Conservation (phyloP, 2,797 vertebrate genomes). For the Oreochromis mossambicus region DNA sequence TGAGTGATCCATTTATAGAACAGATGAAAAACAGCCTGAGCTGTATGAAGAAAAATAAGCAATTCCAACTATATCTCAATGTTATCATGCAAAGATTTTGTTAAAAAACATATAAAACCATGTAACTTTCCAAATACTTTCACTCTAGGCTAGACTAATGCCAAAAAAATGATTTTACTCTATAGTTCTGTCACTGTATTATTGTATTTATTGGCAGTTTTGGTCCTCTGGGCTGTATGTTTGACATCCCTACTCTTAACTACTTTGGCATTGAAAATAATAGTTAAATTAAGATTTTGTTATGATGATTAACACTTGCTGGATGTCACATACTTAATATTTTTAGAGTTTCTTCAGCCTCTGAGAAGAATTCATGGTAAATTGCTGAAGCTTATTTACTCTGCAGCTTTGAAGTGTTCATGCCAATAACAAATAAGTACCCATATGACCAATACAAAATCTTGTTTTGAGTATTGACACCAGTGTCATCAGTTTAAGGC, state of each 20-base stretch:
- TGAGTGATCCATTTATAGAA: neutral
- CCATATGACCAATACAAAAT: neutral
- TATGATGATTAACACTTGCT: fast-evolving
- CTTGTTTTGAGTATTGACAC: neutral
- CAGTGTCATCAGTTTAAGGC: neutral
- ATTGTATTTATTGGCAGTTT: neutral
- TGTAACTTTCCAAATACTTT: neutral
- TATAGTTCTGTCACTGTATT: neutral
- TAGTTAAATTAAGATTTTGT: neutral
- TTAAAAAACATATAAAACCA: neutral
- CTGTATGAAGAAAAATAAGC: neutral
- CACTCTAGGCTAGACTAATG: neutral
- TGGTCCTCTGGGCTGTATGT: fast-evolving
- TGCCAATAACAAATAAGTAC: neutral
- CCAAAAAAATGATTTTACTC: neutral
- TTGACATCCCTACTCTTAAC: neutral
- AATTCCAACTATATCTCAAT: neutral
- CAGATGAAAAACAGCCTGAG: neutral
- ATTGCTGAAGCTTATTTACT: neutral
- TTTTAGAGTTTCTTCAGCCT: fast-evolving
- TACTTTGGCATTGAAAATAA: neutral
- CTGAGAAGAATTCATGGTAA: neutral
- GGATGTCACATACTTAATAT: neutral
- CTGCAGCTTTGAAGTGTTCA: neutral
- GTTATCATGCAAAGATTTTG: neutral